Base-by-base conservation (phyloP, 2,113 vertebrate genomes). In the Python bivittatus region DNA sequence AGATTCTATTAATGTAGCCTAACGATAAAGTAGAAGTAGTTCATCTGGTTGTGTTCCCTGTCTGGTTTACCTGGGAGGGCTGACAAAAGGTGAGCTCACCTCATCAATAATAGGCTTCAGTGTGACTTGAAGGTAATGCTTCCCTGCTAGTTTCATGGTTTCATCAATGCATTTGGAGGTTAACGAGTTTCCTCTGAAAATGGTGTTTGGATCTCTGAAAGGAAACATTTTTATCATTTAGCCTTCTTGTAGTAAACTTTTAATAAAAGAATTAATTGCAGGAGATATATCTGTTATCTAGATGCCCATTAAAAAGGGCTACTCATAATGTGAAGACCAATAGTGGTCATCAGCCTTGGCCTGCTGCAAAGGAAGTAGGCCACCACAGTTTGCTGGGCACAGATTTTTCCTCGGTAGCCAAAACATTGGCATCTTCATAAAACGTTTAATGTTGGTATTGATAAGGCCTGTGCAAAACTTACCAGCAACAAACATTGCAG, bases 111-210 rank as follows among this genome's bases (percentile, higher is more conserved):
- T 98, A 17, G 99, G 98, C 95, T 99, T 99, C 92, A 99, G 98
- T 9, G 99, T 99, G 97, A 99, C 98, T 53, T 99, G 99, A 88
- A 99, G 98, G 96, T 99, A 99, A 96, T 99, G 99, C 98, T 99
- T 99, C 57, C 99, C 99, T 1, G 99, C 99, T 94, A 99, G 97
- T 96, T 99, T 99, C 99, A 99, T 99, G 8, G 99, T 99, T 97
- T 99, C 99, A 0, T 99, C 99, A 52, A 99, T 99, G 97, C 99
- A 99, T 96, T 99, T 99, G 91, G 99, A 99, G 0, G 99, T 99
- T 95, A 99, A 96, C 0, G 99, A 99, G 96, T 99, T 99, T 93
- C 99, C 99, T 93, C 99, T 98, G 96, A 99, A 99, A 97, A 99
- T 99, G 93, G 99, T 99, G 96, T 99, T 99, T 93, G 99, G 99